Evolutionary conservation across 2,888 invertebrate genomes (phyloP).

Genomic region (Aethes cnicana): DNA sequence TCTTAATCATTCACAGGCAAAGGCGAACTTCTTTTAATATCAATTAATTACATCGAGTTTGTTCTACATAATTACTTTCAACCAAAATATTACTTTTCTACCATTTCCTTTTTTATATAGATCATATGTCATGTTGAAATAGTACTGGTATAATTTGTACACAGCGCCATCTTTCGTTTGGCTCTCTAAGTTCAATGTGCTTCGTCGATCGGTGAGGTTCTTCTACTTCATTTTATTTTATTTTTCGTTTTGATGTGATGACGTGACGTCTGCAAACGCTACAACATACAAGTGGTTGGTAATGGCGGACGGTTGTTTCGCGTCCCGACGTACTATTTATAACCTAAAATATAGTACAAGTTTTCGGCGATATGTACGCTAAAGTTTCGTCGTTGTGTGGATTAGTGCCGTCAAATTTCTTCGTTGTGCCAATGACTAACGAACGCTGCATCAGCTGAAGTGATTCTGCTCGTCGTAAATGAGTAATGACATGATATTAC

Average conservation of each 20-base stretch:
- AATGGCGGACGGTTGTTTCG: conserved; percentile 82
- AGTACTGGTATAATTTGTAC: conserved; percentile 21
- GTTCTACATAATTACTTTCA: too few species aligned
- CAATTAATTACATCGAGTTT: too few species aligned
- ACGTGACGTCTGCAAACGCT: conserved; percentile 74
- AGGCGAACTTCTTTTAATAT: conserved; percentile 5
- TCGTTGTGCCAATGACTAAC: conserved; percentile 77
- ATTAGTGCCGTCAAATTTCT: conserved; percentile 77
- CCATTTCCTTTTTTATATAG: too few species aligned
- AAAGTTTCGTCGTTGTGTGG: conserved; percentile 78
- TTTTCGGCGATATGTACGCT: conserved; percentile 83
- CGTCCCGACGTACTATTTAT: conserved; percentile 82
- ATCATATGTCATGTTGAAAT: too few species aligned
- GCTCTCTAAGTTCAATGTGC: conserved; percentile 22
- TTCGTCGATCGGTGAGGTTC: conserved; percentile 35
- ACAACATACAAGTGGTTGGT: conserved; percentile 75
- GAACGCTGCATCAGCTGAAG: conserved; percentile 73
- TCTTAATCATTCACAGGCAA: background rate
- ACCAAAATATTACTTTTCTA: too few species aligned
- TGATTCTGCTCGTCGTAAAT: conserved; percentile 67
- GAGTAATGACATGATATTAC: conserved; percentile 82
- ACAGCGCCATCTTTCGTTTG: conserved; percentile 55
- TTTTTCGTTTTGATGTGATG: conserved; percentile 57
- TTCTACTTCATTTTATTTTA: conserved; percentile 51
- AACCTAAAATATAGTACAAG: conserved; percentile 83